phyloP scores from a whole-genome alignment of 1,140 invertebrate species.

The Macrosteles quadrilineatus region DNA sequence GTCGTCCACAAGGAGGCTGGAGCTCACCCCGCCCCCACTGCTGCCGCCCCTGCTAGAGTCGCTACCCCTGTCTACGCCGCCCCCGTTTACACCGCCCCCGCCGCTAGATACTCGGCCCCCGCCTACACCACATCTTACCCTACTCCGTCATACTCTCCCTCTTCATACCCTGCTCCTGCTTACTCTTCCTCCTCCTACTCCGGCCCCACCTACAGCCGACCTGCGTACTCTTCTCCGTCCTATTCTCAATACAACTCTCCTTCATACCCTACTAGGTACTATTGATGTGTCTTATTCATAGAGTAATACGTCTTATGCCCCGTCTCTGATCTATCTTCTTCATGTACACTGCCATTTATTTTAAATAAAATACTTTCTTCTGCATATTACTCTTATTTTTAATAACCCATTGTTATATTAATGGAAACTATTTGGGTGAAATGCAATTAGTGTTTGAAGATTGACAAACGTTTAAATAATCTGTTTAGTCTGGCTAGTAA shows the following conservation, averaged over 20 bases:
- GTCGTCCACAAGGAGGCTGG: constrained; percentile 10
- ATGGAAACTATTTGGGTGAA: too few species aligned
- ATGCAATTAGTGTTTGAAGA: too few species aligned
- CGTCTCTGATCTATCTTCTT: too few species aligned
- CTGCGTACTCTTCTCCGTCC: neutral
- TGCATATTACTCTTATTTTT: too few species aligned
- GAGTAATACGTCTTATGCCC: too few species aligned
- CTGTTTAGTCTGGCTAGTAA: too few species aligned
- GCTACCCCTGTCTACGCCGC: neutral
- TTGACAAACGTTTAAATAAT: too few species aligned
- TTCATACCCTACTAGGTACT: neutral
- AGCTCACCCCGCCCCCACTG: neutral
- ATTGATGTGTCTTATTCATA: neutral
- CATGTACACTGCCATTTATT: too few species aligned
- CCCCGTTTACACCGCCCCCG: neutral
- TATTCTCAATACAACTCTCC: neutral
- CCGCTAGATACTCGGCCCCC: neutral
- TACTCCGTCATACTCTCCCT: neutral
- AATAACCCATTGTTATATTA: too few species aligned
- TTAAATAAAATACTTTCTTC: too few species aligned
- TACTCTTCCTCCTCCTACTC: neutral
- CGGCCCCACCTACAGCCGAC: neutral
- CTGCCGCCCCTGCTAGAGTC: neutral
- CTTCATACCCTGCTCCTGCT: neutral
- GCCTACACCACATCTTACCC: neutral